Base-by-base conservation (phyloP, 2,113 vertebrate species). In the Burhinus bistriatus region DNA sequence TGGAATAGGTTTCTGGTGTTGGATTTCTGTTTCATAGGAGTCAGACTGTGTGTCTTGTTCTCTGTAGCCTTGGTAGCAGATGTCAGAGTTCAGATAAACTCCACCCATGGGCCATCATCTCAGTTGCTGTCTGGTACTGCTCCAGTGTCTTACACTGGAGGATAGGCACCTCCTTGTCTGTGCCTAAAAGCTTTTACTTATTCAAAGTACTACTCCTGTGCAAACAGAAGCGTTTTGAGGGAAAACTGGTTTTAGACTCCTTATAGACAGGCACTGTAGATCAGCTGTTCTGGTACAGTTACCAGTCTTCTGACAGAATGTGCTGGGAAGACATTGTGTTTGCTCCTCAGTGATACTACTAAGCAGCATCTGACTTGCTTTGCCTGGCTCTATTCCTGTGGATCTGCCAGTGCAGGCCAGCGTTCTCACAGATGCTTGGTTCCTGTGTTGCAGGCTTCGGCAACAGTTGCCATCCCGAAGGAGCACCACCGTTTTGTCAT, bases 401-500 rank as follows among this genome's bases (percentile, higher is more conserved):
- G 51, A 32, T 91, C 73, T 81, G 64, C 32, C 36, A 27, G 17
- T 54, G 14, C 26, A 30, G 59, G 15, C 27, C 47, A 68, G 26
- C 27, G 5, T 87, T 94, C 45, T 94, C 32, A 90, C 8, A 27
- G 36, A 2, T 77, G 38, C 55, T 83, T 68, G 69, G 25, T 66
- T 83, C 84, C 49, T 52, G 11, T 54, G 5, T 81, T 79, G 1
- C 27, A 99, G 99, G 99, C 99, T 89, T 99, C 99, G 91, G 99
- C 99, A 13, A 99, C 99, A 95, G 99, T 99, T 49, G 98, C 98
- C 86, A 99, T 99, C 98, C 99, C 99, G 80, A 99, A 99, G 92
- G 99, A 99, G 78, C 99, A 99, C 96, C 99, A 99, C 90, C 99
- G 99, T 95, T 99, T 99, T 98, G 99, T 99, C 87, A 99, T 99